These are phyloP conservation scores for Gallinago nigripennis DNA, from an alignment of 2,797 vertebrate genomes.

Conservation along the genomic window DNA sequence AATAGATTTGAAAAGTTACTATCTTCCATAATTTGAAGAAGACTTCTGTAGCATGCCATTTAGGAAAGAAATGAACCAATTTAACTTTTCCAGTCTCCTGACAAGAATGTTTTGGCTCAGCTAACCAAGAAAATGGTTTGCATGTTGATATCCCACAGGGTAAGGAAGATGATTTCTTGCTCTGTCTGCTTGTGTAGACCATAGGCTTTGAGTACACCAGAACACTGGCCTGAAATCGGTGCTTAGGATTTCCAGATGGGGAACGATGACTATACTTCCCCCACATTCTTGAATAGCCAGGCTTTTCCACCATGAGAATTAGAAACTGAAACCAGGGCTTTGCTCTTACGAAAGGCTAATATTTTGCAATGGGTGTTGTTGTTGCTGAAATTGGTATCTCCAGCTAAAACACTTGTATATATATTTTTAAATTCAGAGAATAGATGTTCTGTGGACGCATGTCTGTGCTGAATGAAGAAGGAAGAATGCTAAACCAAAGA, in stretches of 20 bases:
- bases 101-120: background rate
- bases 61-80: background rate
- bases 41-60: background rate
- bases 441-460: background rate
- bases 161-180: background rate
- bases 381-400: background rate
- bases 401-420: background rate
- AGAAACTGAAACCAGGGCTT: background rate
- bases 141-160: background rate
- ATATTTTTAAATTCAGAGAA: background rate
- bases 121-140: background rate
- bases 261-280: background rate
- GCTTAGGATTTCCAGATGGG: background rate
- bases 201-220: background rate
- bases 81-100: background rate
- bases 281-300: background rate
- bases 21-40: background rate
- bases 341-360: background rate
- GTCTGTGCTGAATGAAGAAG: background rate
- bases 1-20: background rate
- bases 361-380: background rate
- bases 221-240: accelerated
- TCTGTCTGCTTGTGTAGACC: background rate
- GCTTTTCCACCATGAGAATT: background rate
- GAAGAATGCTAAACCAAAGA: background rate